Evolutionary conservation across 2,797 vertebrate species (phyloP).

Genomic region (Champsocephalus esox): DNA sequence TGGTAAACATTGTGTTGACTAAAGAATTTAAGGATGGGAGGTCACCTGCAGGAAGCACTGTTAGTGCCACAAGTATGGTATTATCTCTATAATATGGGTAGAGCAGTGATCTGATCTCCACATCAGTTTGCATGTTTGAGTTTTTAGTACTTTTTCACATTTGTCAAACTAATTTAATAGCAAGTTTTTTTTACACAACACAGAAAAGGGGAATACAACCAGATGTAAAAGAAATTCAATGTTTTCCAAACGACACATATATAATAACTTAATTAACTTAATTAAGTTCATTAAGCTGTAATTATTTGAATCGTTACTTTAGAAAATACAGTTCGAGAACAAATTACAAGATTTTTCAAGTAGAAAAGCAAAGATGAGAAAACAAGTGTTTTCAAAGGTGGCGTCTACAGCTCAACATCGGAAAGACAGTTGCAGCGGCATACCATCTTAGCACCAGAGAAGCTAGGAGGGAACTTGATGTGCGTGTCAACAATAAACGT

Average conservation of each 20-base stretch:
- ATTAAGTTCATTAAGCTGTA: too few species aligned
- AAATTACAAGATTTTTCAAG: background rate
- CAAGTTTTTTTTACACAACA: too few species aligned
- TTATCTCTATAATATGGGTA: background rate
- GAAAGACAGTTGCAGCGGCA: too few species aligned
- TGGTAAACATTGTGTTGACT: background rate
- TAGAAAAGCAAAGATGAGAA: background rate
- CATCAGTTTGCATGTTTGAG: background rate
- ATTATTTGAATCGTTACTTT: background rate
- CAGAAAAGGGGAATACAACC: background rate
- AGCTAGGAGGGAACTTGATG: too few species aligned
- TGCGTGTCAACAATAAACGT: too few species aligned
- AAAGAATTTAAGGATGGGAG: background rate
- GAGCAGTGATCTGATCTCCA: background rate
- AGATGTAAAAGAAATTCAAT: background rate
- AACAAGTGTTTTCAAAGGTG: background rate
- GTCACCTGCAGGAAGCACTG: constrained; percentile 7
- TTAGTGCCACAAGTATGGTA: background rate
- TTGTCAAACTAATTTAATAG: background rate
- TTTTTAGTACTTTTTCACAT: too few species aligned
- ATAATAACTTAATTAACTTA: background rate
- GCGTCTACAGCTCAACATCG: too few species aligned
- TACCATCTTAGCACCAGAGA: too few species aligned
- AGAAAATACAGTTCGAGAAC: background rate
- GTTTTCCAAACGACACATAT: background rate